Conservation (phyloP, 2,888 invertebrate species). For the Autographa pulchrina region DNA sequence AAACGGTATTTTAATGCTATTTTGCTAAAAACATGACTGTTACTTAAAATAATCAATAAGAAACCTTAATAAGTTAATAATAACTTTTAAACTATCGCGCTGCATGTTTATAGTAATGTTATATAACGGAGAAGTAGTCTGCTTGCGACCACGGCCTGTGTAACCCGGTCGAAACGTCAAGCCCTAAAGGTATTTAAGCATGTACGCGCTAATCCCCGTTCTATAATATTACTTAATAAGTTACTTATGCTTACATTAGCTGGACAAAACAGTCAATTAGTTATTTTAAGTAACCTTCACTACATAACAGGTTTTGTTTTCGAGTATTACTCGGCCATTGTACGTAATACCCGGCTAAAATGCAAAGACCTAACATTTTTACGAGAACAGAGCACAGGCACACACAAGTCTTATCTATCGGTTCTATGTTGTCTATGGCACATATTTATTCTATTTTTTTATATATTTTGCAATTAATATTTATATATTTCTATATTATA, state of each 20-base stretch:
- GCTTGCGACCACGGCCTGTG: too few relatives aligned
- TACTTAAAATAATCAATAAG: conserved; percentile 2
- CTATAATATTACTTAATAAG: too few relatives aligned
- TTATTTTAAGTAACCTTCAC: not conserved
- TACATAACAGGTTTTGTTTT: conserved; percentile 12
- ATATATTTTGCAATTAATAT: conserved; percentile 50
- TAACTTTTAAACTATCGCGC: too few relatives aligned
- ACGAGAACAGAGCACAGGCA: conserved; percentile 66
- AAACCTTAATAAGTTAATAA: not conserved
- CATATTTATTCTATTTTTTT: conserved; percentile 38
- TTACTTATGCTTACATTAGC: too few relatives aligned
- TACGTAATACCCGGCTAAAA: conserved; percentile 36
- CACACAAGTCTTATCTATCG: conserved; percentile 57
- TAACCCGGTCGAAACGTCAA: too few relatives aligned
- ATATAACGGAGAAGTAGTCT: too few relatives aligned
- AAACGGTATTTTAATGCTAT: not conserved
- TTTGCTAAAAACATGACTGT: not conserved
- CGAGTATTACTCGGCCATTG: conserved; percentile 25
- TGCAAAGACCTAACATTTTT: conserved; percentile 63
- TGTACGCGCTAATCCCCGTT: too few relatives aligned
- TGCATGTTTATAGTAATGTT: too few relatives aligned
- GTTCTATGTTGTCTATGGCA: conserved; percentile 30
- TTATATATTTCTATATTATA: conserved; percentile 63
- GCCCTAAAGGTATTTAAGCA: too few relatives aligned
- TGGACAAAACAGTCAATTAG: not conserved